Conservation (phyloP, 1,140 invertebrate species). For the Cyclargus thomasi region DNA sequence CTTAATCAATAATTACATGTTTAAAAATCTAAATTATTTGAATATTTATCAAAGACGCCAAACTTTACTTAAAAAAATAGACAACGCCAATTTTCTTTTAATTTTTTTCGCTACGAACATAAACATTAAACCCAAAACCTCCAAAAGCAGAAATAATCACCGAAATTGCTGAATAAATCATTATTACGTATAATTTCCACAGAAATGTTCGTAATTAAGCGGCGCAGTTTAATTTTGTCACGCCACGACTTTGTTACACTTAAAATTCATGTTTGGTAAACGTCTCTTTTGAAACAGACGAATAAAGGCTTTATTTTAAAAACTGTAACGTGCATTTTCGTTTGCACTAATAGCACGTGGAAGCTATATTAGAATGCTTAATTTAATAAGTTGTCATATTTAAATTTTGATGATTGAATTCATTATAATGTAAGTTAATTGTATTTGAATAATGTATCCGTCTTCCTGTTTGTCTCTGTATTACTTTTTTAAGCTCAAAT, state of each 20-base stretch:
- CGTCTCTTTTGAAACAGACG: background rate
- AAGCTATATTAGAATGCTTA: background rate
- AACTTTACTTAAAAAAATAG: too few species aligned
- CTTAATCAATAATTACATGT: too few species aligned
- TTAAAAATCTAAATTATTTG: too few species aligned
- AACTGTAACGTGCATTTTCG: background rate
- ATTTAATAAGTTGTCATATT: background rate
- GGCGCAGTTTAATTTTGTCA: constrained; percentile 10
- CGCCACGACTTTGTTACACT: background rate
- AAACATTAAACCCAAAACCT: too few species aligned
- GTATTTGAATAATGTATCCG: too few species aligned
- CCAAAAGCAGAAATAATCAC: background rate
- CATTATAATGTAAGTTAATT: too few species aligned
- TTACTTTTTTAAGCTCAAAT: too few species aligned
- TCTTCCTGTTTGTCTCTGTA: too few species aligned
- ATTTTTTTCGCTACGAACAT: too few species aligned
- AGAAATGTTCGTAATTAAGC: constrained; percentile 5
- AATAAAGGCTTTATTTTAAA: background rate
- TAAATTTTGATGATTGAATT: constrained; percentile 5
- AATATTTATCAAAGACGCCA: too few species aligned
- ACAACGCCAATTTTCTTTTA: too few species aligned
- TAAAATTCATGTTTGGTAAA: constrained; percentile 11
- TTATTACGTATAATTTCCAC: background rate
- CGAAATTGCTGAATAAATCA: background rate
- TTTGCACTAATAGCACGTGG: background rate